Evolutionary conservation across 2,797 vertebrate species (phyloP), one percentile per base, ranked within the genome.

Genomic region (Dicrostonyx torquatus): DNA sequence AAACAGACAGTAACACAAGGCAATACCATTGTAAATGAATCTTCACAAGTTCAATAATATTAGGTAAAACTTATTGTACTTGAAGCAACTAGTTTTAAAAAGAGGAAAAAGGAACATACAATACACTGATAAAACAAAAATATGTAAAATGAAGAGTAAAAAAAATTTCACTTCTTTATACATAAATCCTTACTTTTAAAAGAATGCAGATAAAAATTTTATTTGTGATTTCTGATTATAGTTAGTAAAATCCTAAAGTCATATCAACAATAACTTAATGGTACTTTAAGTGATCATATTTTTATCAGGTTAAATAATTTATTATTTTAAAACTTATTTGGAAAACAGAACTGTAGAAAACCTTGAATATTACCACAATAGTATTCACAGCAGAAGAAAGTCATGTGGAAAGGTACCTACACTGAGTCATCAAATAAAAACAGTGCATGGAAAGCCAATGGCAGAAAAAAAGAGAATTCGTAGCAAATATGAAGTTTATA

Each of bases 351-450:
- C 45, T 66, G 62, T 43, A 87, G 43, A 91, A 37, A 94, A 94
- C 82, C 92, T 84, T 78, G 86, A 58, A 62, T 43, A 31, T 43
- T 48, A 85, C 1, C 92, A 70, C 58, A 91, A 90, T 62, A 40
- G 2, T 90, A 94, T 14, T 53, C 2, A 76, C 55, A 83, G 75
- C 13, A 95, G 80, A 82, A 90, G 79, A 87, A 78, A 70, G 24
- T 84, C 45, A 82, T 14, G 22, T 84, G 58, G 80, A 94, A 88
- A 80, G 37, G 80, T 91, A 95, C 77, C 94, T 94, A 93, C 87
- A 94, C 62, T 89, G 80, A 87, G 18, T 29, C n/a, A 53, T 87
- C 64, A 91, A 92, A 95, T 82, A 94, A 89, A 95, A 48, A 64
- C 73, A 87, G 55, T 62, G 43, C 34, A 62, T 80, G 87, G 40